phyloP scores from a whole-genome alignment of 1,140 invertebrate species.

The Lordiphosa stackelbergi region DNA sequence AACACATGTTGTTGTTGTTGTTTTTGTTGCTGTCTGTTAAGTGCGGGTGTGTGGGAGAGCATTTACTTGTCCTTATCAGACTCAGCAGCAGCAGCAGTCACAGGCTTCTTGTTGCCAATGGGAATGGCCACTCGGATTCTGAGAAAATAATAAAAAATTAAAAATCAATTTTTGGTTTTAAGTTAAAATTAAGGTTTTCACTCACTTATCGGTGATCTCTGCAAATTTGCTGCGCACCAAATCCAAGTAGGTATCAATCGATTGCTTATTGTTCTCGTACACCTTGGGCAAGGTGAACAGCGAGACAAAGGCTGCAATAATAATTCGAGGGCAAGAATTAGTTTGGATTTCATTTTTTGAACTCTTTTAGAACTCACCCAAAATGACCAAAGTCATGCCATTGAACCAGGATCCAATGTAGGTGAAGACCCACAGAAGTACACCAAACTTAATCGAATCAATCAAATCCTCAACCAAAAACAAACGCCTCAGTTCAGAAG shows the following conservation, averaged over 20 bases:
- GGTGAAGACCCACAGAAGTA: constrained; percentile 95
- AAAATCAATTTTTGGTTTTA: background rate
- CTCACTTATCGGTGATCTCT: constrained; percentile 92
- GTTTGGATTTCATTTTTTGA: background rate
- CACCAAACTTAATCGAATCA: constrained; percentile 96
- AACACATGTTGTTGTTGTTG: constrained; percentile 62
- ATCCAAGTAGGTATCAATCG: constrained; percentile 95
- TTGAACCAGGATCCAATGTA: constrained; percentile 99
- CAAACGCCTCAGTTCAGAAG: constrained; percentile 90
- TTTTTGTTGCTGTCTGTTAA: constrained; percentile 42
- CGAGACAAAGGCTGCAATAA: constrained; percentile 87
- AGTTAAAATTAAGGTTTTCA: constrained; percentile 18
- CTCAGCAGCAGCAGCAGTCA: constrained; percentile 79
- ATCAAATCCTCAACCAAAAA: constrained; percentile 97
- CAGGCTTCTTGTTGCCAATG: constrained; percentile 86
- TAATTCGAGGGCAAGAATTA: background rate
- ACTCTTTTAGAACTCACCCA: constrained; percentile 82
- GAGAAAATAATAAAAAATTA: constrained; percentile 72
- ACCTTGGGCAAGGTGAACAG: constrained; percentile 97
- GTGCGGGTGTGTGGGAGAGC: constrained; percentile 6
- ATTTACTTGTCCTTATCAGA: constrained; percentile 89
- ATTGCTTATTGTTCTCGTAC: constrained; percentile 97
- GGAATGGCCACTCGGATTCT: constrained; percentile 94
- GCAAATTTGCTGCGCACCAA: constrained; percentile 91
- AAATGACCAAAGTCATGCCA: constrained; percentile 96